Evolutionary conservation across 2,888 invertebrate species (phyloP).

Genomic region (Mythimna pallens): DNA sequence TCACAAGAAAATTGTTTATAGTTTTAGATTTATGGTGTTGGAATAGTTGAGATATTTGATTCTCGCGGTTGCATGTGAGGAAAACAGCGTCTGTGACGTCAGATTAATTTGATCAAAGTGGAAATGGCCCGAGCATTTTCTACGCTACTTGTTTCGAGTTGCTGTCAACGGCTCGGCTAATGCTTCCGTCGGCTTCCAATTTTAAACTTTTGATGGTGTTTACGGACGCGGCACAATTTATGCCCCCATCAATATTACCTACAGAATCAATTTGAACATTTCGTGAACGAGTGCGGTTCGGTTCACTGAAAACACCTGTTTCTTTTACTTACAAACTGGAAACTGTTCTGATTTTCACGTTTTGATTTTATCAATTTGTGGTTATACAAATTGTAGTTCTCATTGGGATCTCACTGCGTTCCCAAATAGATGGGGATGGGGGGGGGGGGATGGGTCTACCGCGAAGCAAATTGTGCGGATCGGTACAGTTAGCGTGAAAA

Average conservation of each 20-base stretch:
- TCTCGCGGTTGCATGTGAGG: slow-evolving; percentile 67
- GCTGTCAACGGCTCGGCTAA: slow-evolving; percentile 88
- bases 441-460: slow-evolving; percentile 70
- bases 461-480: slow-evolving; percentile 78
- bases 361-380: slow-evolving; percentile 75
- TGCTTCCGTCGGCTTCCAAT: slow-evolving; percentile 88
- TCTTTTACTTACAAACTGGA: slow-evolving; percentile 54
- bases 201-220: slow-evolving; percentile 88
- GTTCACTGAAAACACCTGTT: slow-evolving; percentile 62
- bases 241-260: slow-evolving; percentile 73
- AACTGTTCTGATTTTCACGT: slow-evolving; percentile 47
- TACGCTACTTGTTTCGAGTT: slow-evolving; percentile 84
- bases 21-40: slow-evolving; percentile 59
- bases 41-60: slow-evolving; percentile 67
- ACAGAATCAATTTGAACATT: slow-evolving; percentile 68
- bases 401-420: slow-evolving; percentile 58
- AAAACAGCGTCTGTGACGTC: slow-evolving; percentile 80
- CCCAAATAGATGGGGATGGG: slow-evolving; percentile 66
- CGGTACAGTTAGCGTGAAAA: slow-evolving; percentile 83
- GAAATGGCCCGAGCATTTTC: slow-evolving; percentile 83
- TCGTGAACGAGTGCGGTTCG: slow-evolving; percentile 51
- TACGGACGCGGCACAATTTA: slow-evolving; percentile 78
- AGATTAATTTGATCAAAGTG: slow-evolving; percentile 88
- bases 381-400: slow-evolving; percentile 60
- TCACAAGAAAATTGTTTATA: slow-evolving; percentile 54